Evolutionary conservation across 1,140 invertebrate species (phyloP).

Genomic region (Aporrectodea caliginosa): DNA sequence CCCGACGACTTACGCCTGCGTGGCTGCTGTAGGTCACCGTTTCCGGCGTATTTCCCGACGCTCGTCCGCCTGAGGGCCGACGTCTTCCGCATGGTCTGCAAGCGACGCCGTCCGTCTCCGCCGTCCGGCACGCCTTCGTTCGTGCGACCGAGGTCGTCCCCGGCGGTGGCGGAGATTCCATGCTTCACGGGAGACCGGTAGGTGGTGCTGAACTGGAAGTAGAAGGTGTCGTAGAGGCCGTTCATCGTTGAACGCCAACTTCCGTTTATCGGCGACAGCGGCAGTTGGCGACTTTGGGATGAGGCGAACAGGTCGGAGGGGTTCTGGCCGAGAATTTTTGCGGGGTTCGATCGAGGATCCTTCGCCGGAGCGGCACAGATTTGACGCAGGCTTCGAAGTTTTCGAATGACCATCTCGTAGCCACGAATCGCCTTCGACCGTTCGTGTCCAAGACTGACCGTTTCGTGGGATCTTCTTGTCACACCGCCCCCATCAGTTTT

Average conservation of each 20-base stretch:
- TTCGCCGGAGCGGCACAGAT: neutral
- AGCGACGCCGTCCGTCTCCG: neutral
- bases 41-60: neutral
- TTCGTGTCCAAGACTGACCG: neutral
- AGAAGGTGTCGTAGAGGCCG: neutral
- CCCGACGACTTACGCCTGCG: neutral
- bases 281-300: neutral
- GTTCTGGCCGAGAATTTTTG: neutral
- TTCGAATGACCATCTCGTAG: neutral
- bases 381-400: neutral
- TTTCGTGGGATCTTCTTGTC: neutral
- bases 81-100: neutral
- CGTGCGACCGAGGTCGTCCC: no score
- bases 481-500: no score
- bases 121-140: no score
- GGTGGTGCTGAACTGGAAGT: neutral
- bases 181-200: neutral
- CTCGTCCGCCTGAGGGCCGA: no score
- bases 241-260: neutral
- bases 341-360: neutral
- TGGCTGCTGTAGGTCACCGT: neutral
- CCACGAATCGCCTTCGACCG: neutral
- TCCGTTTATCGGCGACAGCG: neutral
- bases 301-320: neutral
- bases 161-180: no score